Evolutionary conservation across 2,888 invertebrate genomes (phyloP), one percentile per base, ranked within the genome.

Genomic region (Nymphalis urticae): DNA sequence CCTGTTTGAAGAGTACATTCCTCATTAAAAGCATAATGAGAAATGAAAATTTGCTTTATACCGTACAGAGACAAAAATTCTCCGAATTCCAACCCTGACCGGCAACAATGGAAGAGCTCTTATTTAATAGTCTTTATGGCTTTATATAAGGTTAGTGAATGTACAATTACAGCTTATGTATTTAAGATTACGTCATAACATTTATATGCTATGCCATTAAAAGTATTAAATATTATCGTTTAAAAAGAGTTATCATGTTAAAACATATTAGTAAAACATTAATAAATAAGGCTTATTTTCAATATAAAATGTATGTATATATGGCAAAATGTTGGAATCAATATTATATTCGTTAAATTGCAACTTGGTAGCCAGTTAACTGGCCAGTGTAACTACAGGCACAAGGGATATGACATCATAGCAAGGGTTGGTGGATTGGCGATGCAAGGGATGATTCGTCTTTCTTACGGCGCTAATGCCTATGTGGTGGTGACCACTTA

Each of bases 81-180:
- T 58, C 19, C 42, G 19, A 58, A 58, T 58, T 58, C 36, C 58
- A 58, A 42, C 58, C 58, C 58, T 58, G 32, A 36, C 42, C n/a
- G 17, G 32, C n/a, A n/a, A 58, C 58, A 19, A 27, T 58, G 42
- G 19, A 19, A n/a, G 42, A 58, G 36, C 58, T 10, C 10, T 58
- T 58, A 42, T 58, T 58, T 58, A 58, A 58, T 58, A 58, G 58
- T 42, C 58, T 58, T 58, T 58, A 58, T 42, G 19, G 10, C 58
- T 17, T 9, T 58, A 58, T 58, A 42, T 58, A 58, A 27, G 19
- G 58, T 42, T 58, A 58, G 58, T 36, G 36, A 32, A 32, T 56
- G 32, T 36, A 42, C 42, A 56, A 56, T 56, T 58, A 58, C 58
- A 58, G 17, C 42, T 42, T 42, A 42, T 13, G 13, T 42, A 19